Evolutionary conservation across 2,888 invertebrate genomes (phyloP).

Genomic region (Patella pellucida): DNA sequence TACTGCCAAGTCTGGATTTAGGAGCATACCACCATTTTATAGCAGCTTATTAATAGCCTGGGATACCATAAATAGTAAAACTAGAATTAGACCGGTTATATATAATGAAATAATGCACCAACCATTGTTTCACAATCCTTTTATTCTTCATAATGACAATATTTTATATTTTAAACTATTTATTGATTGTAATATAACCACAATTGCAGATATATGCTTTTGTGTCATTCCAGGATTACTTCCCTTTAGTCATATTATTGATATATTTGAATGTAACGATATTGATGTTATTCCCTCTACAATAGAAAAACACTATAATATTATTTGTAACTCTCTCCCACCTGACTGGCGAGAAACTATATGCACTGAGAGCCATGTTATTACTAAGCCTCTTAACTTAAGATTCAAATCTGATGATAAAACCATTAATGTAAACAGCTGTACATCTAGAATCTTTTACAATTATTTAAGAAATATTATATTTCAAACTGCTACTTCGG

Average conservation of each 20-base stretch:
- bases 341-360: background rate
- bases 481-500: background rate
- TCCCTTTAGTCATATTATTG: background rate
- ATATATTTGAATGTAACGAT: background rate
- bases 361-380: background rate
- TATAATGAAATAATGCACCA: background rate
- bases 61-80: background rate
- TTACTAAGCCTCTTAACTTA: background rate
- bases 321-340: background rate
- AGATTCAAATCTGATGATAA: background rate
- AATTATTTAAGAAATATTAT: background rate
- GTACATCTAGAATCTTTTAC: background rate
- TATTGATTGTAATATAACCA: background rate
- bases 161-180: background rate
- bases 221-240: background rate
- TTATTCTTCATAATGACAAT: background rate
- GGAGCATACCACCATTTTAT: background rate
- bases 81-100: background rate
- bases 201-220: background rate
- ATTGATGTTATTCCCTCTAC: background rate
- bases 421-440: background rate
- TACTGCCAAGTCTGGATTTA: background rate
- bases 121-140: background rate
- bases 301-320: background rate
- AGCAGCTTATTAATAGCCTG: background rate